phyloP scores from a whole-genome alignment of 2,797 vertebrate genomes.

The Coregonus ussuriensis region DNA sequence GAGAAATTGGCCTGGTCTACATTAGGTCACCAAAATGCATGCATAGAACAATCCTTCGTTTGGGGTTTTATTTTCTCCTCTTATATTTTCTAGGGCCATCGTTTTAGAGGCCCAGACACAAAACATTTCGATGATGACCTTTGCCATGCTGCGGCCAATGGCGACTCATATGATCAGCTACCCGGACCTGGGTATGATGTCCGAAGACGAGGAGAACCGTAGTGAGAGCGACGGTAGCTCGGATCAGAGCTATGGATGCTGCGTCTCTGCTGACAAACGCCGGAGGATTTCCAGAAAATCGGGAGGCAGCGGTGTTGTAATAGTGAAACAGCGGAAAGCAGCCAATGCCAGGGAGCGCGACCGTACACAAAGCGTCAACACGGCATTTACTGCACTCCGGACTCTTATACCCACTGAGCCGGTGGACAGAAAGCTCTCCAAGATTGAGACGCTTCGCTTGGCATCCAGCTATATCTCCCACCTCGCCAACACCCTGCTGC shows the following conservation, averaged over 20 bases:
- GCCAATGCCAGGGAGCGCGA: slow-evolving; percentile 96
- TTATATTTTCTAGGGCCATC: slow-evolving; percentile 20
- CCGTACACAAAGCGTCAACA: slow-evolving; percentile 95
- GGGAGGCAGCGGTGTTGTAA: slow-evolving; percentile 66
- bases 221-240: slow-evolving; percentile 94
- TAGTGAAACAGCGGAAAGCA: slow-evolving; percentile 90
- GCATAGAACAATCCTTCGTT: slow-evolving; percentile 12
- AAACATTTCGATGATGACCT: slow-evolving; percentile 77
- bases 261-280: slow-evolving; percentile 77
- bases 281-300: slow-evolving; percentile 71
- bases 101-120: too few relatives aligned
- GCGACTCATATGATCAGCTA: slow-evolving; percentile 83
- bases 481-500: slow-evolving; percentile 91
- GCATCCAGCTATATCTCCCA: slow-evolving; percentile 98
- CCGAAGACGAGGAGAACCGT: slow-evolving; percentile 87
- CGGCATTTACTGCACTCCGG: slow-evolving; percentile 92
- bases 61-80: slow-evolving; percentile 14
- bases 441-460: slow-evolving; percentile 94
- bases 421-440: slow-evolving; percentile 93
- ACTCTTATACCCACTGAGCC: slow-evolving; percentile 97
- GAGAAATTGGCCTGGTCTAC: neutral
- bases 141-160: slow-evolving; percentile 90
- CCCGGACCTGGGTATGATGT: slow-evolving; percentile 83
- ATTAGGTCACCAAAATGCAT: slow-evolving; percentile 37
- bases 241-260: slow-evolving; percentile 87